phyloP scores from a whole-genome alignment of 2,888 invertebrate genomes.

The Eudemis profundana region DNA sequence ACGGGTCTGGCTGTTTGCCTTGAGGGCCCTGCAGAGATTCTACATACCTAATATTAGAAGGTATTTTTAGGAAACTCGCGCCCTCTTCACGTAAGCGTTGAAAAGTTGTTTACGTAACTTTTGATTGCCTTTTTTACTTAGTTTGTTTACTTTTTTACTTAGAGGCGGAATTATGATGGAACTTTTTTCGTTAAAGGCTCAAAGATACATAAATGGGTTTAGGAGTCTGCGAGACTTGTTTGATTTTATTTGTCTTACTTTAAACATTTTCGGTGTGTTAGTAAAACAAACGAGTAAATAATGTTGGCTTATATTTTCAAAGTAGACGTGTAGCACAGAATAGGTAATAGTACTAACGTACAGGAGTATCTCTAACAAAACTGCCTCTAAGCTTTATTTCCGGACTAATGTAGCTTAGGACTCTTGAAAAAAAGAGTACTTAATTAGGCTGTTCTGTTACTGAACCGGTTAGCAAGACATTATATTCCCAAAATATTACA shows the following conservation, averaged over 20 bases:
- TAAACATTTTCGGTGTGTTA: slow-evolving; percentile 36
- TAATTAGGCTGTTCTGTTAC: too few species aligned
- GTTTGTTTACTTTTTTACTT: slow-evolving; percentile 80
- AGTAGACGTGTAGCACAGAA: too few species aligned
- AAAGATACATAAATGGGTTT: slow-evolving; percentile 77
- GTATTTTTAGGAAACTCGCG: slow-evolving; percentile 55
- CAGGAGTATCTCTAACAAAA: too few species aligned
- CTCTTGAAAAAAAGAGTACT: too few species aligned
- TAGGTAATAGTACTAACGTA: too few species aligned
- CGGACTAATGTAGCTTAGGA: too few species aligned
- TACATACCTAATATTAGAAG: slow-evolving; percentile 68
- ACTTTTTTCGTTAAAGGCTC: slow-evolving; percentile 79
- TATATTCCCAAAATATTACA: too few species aligned
- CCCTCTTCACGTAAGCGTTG: slow-evolving; percentile 68
- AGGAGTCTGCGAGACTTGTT: slow-evolving; percentile 60
- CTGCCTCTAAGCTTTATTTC: too few species aligned
- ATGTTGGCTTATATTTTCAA: slow-evolving; percentile 27
- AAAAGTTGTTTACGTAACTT: slow-evolving; percentile 80
- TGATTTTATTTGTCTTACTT: slow-evolving; percentile 64
- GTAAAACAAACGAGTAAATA: slow-evolving; percentile 19
- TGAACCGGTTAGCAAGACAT: too few species aligned
- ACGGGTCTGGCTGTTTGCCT: slow-evolving; percentile 53
- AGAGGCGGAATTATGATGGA: slow-evolving; percentile 76
- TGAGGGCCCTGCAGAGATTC: slow-evolving; percentile 57
- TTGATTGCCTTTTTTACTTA: slow-evolving; percentile 79